Evolutionary conservation across 2,888 invertebrate genomes (phyloP).

Genomic region (Cheilosia grossa): DNA sequence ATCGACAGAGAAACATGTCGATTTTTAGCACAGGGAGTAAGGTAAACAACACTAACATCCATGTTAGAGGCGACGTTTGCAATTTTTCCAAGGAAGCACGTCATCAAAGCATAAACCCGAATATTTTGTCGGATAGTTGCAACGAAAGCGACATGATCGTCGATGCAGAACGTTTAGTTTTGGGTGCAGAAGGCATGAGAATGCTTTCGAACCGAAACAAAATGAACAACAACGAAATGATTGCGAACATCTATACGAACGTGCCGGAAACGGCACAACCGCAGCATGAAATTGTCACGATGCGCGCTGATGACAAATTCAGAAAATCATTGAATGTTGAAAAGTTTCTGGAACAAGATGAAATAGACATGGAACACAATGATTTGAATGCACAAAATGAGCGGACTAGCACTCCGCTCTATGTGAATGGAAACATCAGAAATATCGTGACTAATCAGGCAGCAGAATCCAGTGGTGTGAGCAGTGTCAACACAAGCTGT

Average conservation of each 20-base stretch:
- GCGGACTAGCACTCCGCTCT: slow-evolving; percentile 80
- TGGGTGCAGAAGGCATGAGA: slow-evolving; percentile 81
- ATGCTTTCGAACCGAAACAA: slow-evolving; percentile 78
- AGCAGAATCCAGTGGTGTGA: slow-evolving; percentile 48
- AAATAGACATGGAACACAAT: slow-evolving; percentile 77
- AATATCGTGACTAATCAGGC: slow-evolving; percentile 54
- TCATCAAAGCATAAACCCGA: slow-evolving; percentile 86
- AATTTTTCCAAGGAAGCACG: slow-evolving; percentile 76
- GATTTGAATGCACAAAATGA: slow-evolving; percentile 79
- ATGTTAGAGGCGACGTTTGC: slow-evolving; percentile 79
- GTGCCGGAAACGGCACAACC: slow-evolving; percentile 86
- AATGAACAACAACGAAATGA: slow-evolving; percentile 80
- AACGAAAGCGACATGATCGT: slow-evolving; percentile 84
- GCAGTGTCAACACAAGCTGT: slow-evolving; percentile 55
- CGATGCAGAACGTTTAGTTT: slow-evolving; percentile 81
- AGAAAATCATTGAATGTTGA: slow-evolving; percentile 78
- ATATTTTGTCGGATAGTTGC: slow-evolving; percentile 87
- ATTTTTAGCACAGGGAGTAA: slow-evolving; percentile 89
- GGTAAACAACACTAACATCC: slow-evolving; percentile 92
- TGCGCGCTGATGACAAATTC: slow-evolving; percentile 79
- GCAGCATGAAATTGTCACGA: slow-evolving; percentile 85
- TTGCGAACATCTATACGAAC: slow-evolving; percentile 87
- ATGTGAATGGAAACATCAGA: slow-evolving; percentile 80
- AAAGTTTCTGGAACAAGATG: slow-evolving; percentile 81
- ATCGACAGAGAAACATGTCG: slow-evolving; percentile 81